phyloP scores from a whole-genome alignment of 2,113 vertebrate genomes.

The Epinephelus lanceolatus region DNA sequence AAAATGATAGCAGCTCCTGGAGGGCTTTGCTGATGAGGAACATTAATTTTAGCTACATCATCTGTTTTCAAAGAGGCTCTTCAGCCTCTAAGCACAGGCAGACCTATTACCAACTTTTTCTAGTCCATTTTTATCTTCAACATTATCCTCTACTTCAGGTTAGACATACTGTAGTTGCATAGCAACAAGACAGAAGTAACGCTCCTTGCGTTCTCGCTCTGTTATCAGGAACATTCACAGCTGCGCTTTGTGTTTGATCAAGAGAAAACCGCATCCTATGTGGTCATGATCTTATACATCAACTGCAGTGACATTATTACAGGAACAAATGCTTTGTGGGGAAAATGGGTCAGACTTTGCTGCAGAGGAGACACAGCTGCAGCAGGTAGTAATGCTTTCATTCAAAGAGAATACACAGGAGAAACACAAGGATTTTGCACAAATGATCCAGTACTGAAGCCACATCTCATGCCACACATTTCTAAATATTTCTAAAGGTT shows the following conservation, averaged over 20 bases:
- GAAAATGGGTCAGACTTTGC: slow-evolving; percentile 32
- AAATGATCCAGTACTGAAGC: slow-evolving; percentile 23
- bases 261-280: slow-evolving; percentile 59
- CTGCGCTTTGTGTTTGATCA: slow-evolving; percentile 64
- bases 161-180: slow-evolving; percentile 68
- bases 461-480: not conserved
- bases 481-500: not conserved
- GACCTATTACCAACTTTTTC: slow-evolving; percentile 35
- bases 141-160: slow-evolving; percentile 51
- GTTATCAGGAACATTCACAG: slow-evolving; percentile 53
- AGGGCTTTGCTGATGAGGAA: slow-evolving; percentile 44
- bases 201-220: slow-evolving; percentile 40
- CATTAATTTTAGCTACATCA: slow-evolving; percentile 35
- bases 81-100: slow-evolving; percentile 23
- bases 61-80: slow-evolving; percentile 23
- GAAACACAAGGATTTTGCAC: slow-evolving; percentile 66
- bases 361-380: slow-evolving; percentile 44
- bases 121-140: slow-evolving; percentile 51
- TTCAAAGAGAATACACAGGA: slow-evolving; percentile 4
- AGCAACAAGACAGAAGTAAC: slow-evolving; percentile 71
- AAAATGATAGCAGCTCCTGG: slow-evolving; percentile 39
- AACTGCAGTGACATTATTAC: slow-evolving; percentile 35
- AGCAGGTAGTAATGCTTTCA: slow-evolving; percentile 8
- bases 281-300: slow-evolving; percentile 41
- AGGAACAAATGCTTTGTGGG: slow-evolving; percentile 17